These are phyloP conservation scores for Takifugu flavidus DNA, from an alignment of 2,113 vertebrate species.

Conservation along the genomic window DNA sequence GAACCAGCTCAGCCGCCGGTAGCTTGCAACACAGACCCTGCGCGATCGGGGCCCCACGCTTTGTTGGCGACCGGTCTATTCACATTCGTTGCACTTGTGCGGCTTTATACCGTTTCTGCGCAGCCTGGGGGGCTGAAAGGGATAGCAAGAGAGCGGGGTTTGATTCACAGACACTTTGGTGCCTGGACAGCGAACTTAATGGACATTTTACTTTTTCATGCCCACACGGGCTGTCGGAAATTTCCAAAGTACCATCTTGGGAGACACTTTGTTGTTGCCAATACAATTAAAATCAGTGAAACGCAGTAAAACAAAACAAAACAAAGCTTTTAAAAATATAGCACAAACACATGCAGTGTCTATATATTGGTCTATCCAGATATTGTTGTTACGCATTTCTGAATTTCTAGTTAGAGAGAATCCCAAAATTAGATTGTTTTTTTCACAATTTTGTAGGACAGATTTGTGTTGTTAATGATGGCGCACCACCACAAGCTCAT, in stretches of 20 bases:
- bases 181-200: slow-evolving; percentile 24
- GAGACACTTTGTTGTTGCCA: too few relatives aligned
- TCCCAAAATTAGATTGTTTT: slow-evolving; percentile 34
- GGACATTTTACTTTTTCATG: slow-evolving; percentile 37
- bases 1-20: slow-evolving; percentile 65
- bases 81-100: slow-evolving; percentile 53
- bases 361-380: too few relatives aligned
- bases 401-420: too few relatives aligned
- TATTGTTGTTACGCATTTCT: too few relatives aligned
- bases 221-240: slow-evolving; percentile 42
- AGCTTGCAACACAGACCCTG: slow-evolving; percentile 60
- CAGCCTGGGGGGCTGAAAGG: slow-evolving; percentile 45
- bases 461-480: slow-evolving; percentile 44
- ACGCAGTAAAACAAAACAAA: too few relatives aligned
- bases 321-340: too few relatives aligned
- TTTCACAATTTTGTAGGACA: slow-evolving; percentile 34
- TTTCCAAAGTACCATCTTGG: too few relatives aligned
- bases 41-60: slow-evolving; percentile 48
- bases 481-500: slow-evolving; percentile 57
- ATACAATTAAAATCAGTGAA: too few relatives aligned
- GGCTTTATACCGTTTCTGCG: slow-evolving; percentile 47
- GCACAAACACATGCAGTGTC: too few relatives aligned
- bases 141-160: slow-evolving; percentile 18
- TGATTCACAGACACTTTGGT: slow-evolving; percentile 36
- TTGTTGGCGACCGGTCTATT: slow-evolving; percentile 62